These are phyloP conservation scores for Caradrina kadenii DNA, from an alignment of 2,888 invertebrate genomes.

Conservation along the genomic window DNA sequence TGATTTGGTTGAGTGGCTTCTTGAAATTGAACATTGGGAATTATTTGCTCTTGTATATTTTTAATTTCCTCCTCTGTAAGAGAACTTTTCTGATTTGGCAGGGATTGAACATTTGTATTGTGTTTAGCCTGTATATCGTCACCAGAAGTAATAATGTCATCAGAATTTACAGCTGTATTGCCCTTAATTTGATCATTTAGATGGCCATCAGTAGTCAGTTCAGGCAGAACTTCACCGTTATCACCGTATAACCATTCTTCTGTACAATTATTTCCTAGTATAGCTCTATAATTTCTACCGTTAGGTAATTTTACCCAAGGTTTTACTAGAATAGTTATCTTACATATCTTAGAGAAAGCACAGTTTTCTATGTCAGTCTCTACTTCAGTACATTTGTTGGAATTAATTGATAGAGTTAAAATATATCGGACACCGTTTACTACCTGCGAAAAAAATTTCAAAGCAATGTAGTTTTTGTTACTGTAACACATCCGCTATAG, in stretches of 20 bases:
- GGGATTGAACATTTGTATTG: conserved; percentile 74
- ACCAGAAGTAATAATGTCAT: conserved; percentile 67
- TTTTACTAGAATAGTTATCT: conserved; percentile 91
- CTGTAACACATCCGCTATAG: not conserved
- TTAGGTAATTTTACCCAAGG: conserved; percentile 91
- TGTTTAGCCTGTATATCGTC: conserved; percentile 79
- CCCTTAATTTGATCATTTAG: conserved; percentile 67
- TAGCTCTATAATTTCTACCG: conserved; percentile 91
- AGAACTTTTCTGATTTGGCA: conserved; percentile 71
- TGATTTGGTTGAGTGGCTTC: conserved; percentile 36
- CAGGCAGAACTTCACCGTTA: conserved; percentile 76
- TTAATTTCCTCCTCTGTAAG: conserved; percentile 79
- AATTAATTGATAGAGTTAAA: conserved; percentile 87
- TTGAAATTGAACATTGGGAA: conserved; percentile 70
- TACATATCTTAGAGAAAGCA: conserved; percentile 86
- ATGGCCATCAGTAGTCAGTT: conserved; percentile 59
- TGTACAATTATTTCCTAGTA: conserved; percentile 93
- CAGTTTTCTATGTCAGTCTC: conserved; percentile 70
- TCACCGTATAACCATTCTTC: conserved; percentile 87
- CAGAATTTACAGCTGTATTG: conserved; percentile 61
- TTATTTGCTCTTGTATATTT: conserved; percentile 84
- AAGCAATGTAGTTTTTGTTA: conserved; percentile 20
- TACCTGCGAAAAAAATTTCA: conserved; percentile 81
- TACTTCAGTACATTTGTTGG: conserved; percentile 81
- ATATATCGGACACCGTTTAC: conserved; percentile 91